These are phyloP conservation scores for Rhinatrema bivittatum DNA, from an alignment of 2,797 vertebrate genomes.

Conservation along the genomic window DNA sequence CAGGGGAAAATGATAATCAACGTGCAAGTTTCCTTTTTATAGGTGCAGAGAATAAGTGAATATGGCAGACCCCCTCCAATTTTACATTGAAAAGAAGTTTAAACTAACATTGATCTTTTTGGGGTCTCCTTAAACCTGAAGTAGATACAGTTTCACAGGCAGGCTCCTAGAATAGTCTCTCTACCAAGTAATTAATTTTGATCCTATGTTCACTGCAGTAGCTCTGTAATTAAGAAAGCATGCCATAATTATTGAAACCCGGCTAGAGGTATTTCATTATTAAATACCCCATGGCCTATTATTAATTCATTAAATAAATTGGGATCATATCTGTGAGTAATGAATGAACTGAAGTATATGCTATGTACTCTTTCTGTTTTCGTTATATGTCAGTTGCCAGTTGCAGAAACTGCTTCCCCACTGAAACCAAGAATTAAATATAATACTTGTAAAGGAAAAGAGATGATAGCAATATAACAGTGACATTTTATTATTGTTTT, in stretches of 20 bases:
- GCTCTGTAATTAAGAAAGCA: conserved; percentile 78
- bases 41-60: fast-evolving
- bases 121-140: conserved; percentile 9
- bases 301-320: conserved; percentile 87
- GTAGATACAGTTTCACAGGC: conserved; percentile 5
- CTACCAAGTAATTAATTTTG: conserved; percentile 40
- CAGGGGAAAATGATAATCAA: background rate
- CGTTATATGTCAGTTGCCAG: conserved; percentile 33
- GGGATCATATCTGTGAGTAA: conserved; percentile 73
- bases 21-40: fast-evolving
- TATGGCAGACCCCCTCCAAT: background rate
- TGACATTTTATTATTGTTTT: conserved; percentile 5
- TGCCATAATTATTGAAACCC: conserved; percentile 78
- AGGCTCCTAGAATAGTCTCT: conserved; percentile 17
- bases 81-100: background rate
- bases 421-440: too few species aligned
- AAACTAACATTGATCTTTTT: conserved; percentile 13
- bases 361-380: conserved; percentile 28
- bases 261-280: conserved; percentile 80
- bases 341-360: conserved; percentile 67
- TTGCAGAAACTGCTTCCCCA: too few species aligned
- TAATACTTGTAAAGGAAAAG: background rate
- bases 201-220: conserved; percentile 41
- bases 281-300: conserved; percentile 73
- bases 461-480: background rate